Evolutionary conservation across 2,797 vertebrate species (phyloP).

Genomic region (Danionella dracula): DNA sequence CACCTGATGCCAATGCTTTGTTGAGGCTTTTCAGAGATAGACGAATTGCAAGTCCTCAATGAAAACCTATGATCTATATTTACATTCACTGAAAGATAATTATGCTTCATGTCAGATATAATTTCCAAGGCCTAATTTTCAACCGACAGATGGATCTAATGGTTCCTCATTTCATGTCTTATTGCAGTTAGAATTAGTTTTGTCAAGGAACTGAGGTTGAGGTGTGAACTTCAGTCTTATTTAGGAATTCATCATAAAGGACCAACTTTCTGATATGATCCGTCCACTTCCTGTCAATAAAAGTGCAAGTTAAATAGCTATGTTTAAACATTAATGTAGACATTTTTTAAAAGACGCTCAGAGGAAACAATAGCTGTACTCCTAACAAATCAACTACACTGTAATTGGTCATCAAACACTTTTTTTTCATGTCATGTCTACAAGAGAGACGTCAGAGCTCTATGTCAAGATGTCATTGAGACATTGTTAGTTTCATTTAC

Average conservation of each 20-base stretch:
- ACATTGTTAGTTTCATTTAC: slow-evolving; percentile 42
- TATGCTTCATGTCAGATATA: slow-evolving; percentile 54
- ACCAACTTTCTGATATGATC: slow-evolving; percentile 8
- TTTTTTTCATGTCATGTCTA: no score
- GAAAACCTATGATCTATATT: slow-evolving; percentile 48
- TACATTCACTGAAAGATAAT: slow-evolving; percentile 51
- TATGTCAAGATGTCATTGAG: slow-evolving; percentile 11
- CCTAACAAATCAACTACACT: slow-evolving; percentile 2
- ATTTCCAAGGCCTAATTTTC: slow-evolving; percentile 49
- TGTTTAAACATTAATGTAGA: not conserved
- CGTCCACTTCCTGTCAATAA: not conserved
- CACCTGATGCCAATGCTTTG: slow-evolving; percentile 47
- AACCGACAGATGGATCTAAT: slow-evolving; percentile 45
- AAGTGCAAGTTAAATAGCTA: slow-evolving; percentile 6
- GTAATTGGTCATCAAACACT: slow-evolving; percentile 31
- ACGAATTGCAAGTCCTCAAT: slow-evolving; percentile 34
- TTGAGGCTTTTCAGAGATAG: slow-evolving; percentile 35
- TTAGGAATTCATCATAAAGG: no score
- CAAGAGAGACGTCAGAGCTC: slow-evolving; percentile 2
- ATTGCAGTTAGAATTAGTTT: slow-evolving; percentile 45
- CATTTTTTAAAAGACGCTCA: not conserved
- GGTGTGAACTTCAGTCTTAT: slow-evolving; percentile 34
- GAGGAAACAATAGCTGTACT: not conserved
- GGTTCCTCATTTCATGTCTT: slow-evolving; percentile 43
- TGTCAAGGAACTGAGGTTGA: slow-evolving; percentile 44